Conservation (phyloP, 2,797 vertebrate species). For the Cynopterus sphinx region DNA sequence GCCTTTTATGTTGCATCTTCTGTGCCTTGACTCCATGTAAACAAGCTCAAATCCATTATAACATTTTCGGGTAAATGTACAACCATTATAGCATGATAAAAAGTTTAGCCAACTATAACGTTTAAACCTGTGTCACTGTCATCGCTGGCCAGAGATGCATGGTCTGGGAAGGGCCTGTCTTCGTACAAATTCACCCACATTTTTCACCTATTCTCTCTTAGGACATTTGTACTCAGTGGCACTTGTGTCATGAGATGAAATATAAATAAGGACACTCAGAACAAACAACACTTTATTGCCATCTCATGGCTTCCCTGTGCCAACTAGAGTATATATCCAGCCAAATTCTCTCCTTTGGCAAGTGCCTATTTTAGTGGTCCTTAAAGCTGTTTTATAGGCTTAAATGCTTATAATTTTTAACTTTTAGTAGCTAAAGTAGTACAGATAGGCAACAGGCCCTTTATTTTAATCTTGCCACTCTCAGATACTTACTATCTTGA, state of each 20-base stretch:
- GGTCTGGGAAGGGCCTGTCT: neutral
- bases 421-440: neutral
- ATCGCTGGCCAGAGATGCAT: neutral
- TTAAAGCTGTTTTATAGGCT: neutral
- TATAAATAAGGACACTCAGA: neutral
- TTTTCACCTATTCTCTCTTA: neutral
- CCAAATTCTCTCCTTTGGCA: neutral
- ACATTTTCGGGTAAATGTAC: neutral
- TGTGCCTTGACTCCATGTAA: neutral
- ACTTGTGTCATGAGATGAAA: neutral
- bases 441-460: neutral
- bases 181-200: neutral
- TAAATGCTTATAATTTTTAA: slow-evolving; percentile 31
- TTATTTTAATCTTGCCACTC: neutral
- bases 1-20: neutral
- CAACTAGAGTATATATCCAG: neutral
- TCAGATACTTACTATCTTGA: neutral
- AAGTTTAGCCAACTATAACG: neutral
- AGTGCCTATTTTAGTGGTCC: neutral
- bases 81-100: neutral
- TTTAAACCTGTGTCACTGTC: neutral
- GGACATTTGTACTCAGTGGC: neutral
- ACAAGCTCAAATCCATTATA: neutral
- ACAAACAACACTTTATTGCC: neutral
- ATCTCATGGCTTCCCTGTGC: neutral